A percentile compares a stretch with the other conserved stretches of the same genome.
Conservation (phyloP, 2,888 invertebrate species). For the Nyleta sp. region DNA sequence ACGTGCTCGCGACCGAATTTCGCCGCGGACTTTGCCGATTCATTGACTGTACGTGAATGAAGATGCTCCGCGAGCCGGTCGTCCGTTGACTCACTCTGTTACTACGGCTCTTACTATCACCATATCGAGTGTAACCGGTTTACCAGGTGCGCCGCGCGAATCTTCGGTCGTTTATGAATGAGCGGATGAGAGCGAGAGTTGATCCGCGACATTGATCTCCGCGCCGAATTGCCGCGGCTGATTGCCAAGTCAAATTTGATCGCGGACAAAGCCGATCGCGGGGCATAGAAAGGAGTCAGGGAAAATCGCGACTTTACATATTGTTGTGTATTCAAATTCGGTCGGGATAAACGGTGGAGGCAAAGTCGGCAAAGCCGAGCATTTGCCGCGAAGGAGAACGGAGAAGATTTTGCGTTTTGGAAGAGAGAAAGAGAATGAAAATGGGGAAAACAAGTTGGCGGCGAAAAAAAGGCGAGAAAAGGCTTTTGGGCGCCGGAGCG, state of each 20-base stretch:
- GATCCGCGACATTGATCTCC: constrained; percentile 50
- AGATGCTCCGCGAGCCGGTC: constrained; percentile 71
- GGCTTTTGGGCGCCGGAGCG: constrained; percentile 30
- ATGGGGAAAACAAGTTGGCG: too few relatives aligned
- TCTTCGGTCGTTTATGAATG: constrained; percentile 73
- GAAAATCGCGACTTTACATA: background rate
- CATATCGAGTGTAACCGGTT: constrained; percentile 71
- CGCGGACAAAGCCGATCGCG: constrained; percentile 12
- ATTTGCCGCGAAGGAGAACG: too few relatives aligned
- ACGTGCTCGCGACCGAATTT: constrained; percentile 1
- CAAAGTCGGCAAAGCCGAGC: too few relatives aligned
- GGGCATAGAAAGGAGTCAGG: background rate
- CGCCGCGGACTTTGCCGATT: constrained; percentile 47
- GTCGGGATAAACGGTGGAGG: too few relatives aligned
- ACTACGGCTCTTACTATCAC: constrained; percentile 68
- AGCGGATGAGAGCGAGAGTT: constrained; percentile 62
- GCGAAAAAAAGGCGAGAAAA: too few relatives aligned
- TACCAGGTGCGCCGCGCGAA: constrained; percentile 63
- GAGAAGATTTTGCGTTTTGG: too few relatives aligned
- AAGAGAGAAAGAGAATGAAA: too few relatives aligned
- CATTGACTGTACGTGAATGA: constrained; percentile 71
- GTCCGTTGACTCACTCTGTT: constrained; percentile 61
- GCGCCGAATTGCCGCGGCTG: too few relatives aligned
- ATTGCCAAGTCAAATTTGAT: too few relatives aligned
- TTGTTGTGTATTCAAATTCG: too few relatives aligned